Base-by-base conservation (phyloP, 1,140 invertebrate genomes). In the Sinella curviseta region DNA sequence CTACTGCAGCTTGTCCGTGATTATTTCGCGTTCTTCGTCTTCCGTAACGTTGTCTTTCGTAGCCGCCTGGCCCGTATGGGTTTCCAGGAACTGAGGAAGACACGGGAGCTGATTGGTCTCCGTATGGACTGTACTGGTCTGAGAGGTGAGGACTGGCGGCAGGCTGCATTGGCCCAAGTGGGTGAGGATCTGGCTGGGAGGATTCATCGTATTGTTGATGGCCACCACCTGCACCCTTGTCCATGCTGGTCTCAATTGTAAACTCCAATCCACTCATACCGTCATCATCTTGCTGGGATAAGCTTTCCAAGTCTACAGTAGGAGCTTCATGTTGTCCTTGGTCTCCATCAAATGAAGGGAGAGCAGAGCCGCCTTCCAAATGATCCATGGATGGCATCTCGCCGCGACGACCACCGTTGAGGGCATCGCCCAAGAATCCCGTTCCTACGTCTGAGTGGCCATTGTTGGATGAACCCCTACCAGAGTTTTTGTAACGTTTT, bases 171-270 rank as follows among this genome's bases (percentile, higher is more conserved):
- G 65, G 65, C 2, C 65, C 65, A 4, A 70, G 30, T 4, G 30
- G 26, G 31, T 70, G 65, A 14, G 65, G 12, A 30, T 70, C 65
- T 30, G 26, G 65, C 12, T 30, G 65, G 1, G 26, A 1, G 4
- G 26, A 33, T 14, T 70, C 24, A 8, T 60, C 57, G 8, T 60
- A 12, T 33, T 33, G 31, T 12, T 12, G 39, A 48, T 8, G 3
- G 14, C 4, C 14, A n/a, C 26, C 8, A 65, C 57, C 65, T 33
- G 26, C 28, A 14, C 24, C 65, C 31, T 70, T 75, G 34, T 36
- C 74, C 48, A 79, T 67, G 31, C 73, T 79, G 16, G 78, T 79
- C 2, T 82, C 81, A 31, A 82, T 82, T n/a, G 76, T 82, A 31
- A 82, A 82, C 34, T 82, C 81, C 4, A 82, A 14, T 1, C 26